Evolutionary conservation across 2,888 invertebrate genomes (phyloP).

Genomic region (Pyrrhosoma nymphula): DNA sequence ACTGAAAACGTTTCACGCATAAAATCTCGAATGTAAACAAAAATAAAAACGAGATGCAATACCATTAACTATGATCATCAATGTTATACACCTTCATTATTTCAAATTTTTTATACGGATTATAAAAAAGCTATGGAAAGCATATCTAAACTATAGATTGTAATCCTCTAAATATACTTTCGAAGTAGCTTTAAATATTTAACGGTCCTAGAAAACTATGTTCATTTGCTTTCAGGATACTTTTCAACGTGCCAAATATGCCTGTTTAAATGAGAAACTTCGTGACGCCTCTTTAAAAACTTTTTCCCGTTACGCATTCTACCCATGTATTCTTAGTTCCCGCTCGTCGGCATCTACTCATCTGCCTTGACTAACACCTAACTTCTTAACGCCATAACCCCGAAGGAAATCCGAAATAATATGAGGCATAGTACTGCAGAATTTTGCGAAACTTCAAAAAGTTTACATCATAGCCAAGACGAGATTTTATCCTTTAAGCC

Average conservation of each 20-base stretch:
- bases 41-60: too few species aligned
- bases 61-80: too few species aligned
- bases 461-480: not conserved
- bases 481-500: not conserved
- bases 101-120: too few species aligned
- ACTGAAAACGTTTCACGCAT: too few species aligned
- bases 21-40: too few species aligned
- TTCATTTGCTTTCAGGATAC: not conserved
- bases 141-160: too few species aligned
- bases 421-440: not conserved
- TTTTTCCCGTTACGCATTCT: not conserved
- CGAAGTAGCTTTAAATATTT: too few species aligned
- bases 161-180: too few species aligned
- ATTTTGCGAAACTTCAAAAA: not conserved
- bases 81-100: too few species aligned
- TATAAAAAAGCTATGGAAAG: too few species aligned
- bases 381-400: not conserved
- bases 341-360: not conserved
- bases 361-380: not conserved
- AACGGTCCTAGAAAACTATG: not conserved
- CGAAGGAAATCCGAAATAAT: not conserved
- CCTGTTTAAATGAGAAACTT: not conserved
- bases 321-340: not conserved
- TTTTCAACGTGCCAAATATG: not conserved
- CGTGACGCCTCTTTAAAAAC: not conserved